Evolutionary conservation across 2,797 vertebrate genomes (phyloP).

Genomic region (Ficedula albicollis): DNA sequence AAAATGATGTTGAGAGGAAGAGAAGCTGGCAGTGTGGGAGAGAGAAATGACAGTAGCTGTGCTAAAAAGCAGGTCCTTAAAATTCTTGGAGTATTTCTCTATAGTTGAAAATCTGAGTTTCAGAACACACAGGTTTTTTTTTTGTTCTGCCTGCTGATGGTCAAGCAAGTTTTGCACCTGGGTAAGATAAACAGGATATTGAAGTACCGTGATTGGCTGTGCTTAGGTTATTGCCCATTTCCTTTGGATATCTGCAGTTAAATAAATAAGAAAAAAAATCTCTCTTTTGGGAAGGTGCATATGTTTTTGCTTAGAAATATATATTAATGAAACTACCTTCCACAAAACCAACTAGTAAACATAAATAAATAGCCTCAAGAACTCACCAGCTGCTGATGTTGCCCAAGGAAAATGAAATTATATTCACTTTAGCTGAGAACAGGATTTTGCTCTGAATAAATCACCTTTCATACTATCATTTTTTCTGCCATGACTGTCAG

Average conservation of each 20-base stretch:
- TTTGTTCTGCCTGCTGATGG: slow-evolving; percentile 35
- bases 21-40: background rate
- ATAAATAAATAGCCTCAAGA: background rate
- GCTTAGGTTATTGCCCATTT: background rate
- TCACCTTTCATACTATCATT: slow-evolving; percentile 10
- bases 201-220: background rate
- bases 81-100: background rate
- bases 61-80: background rate
- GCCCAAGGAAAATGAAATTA: background rate
- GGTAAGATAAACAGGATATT: slow-evolving; percentile 9
- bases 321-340: background rate
- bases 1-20: background rate
- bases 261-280: background rate
- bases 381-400: background rate
- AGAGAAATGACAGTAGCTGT: background rate
- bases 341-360: background rate
- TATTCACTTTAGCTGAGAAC: background rate
- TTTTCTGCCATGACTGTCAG: slow-evolving; percentile 29
- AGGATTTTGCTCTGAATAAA: background rate
- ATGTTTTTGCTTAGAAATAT: background rate
- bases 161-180: background rate
- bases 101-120: background rate
- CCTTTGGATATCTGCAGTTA: background rate
- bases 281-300: background rate
- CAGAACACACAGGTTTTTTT: background rate